Evolutionary conservation across 2,888 invertebrate genomes (phyloP), one percentile per base, ranked within the genome.

Genomic region (Sarcophaga subvicina): DNA sequence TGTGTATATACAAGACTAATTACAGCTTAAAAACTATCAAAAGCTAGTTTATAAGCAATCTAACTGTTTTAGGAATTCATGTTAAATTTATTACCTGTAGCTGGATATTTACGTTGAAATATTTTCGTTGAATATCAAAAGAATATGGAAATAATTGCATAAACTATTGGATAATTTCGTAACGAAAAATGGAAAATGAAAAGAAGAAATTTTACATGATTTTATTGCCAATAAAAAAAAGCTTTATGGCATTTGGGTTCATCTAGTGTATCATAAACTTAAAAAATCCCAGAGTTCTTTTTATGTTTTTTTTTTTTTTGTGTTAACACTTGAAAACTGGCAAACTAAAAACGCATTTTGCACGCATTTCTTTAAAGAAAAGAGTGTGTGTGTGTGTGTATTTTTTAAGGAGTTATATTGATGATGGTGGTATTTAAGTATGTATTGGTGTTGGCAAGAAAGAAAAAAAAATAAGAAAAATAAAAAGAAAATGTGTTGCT

Each of bases 401-500:
- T 87, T 84, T 78, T 80, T 71, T 70, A 71, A 79, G 70, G 14
- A 49, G 49, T 14, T 6, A 27, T 27, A 27, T 2, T 27, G 27
- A 27, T 27, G 0, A 64, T 77, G 80, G 69, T 79, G 60, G 71
- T 72, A 37, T 37, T 10, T 37, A 71, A 54, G 71, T 72, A 37
- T 37, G 37, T 37, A 71, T 63, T 70, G 49, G 37, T 20, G 60
- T 62, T 62, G 62, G 27, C 0, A 64, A 6, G n/a, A 37, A 66
- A 37, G 4, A 66, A 27, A 20, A 67, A 67, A 37, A 45, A 67
- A 59, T 62, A 47, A 14, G 27, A 25, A 49, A n/a, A 62, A 59
- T 20, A 75, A 63, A 14, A 70, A 73, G 69, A 82, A 83, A 83
- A 83, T 77, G 86, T 89, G 88, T 89, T 90, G 89, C 86, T 87